Percentiles rank a stretch among this genome's conserved stretches.
Evolutionary conservation across 2,888 invertebrate genomes (phyloP).

Genomic region (Limnephilus auricula): DNA sequence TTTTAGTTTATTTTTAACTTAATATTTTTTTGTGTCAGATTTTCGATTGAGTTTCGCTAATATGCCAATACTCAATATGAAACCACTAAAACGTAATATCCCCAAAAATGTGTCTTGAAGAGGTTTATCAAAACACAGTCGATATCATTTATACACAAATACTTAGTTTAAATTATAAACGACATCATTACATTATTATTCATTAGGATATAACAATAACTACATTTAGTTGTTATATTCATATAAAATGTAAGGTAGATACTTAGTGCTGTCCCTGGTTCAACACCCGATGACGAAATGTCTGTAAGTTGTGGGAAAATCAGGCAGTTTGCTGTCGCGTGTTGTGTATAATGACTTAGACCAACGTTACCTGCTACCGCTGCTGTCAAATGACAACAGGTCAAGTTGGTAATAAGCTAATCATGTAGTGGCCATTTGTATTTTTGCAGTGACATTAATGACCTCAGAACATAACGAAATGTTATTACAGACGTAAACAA

Average conservation of each 20-base stretch:
- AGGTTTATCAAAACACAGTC: too few species aligned
- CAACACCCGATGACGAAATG: slow-evolving; percentile 23
- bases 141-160: too few species aligned
- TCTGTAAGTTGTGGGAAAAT: slow-evolving; percentile 10
- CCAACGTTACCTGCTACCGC: neutral
- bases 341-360: neutral
- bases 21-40: too few species aligned
- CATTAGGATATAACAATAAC: neutral
- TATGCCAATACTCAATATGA: too few species aligned
- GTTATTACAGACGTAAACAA: neutral
- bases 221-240: neutral
- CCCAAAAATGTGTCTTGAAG: too few species aligned
- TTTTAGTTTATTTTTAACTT: too few species aligned
- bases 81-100: too few species aligned
- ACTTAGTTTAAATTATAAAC: too few species aligned
- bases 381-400: neutral
- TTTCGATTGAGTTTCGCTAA: too few species aligned
- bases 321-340: neutral
- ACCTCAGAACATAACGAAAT: neutral
- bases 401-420: neutral
- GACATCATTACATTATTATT: too few species aligned
- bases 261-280: neutral
- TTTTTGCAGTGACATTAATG: neutral
- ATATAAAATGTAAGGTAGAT: neutral
- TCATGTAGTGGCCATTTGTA: neutral